Base-by-base conservation (phyloP, 2,888 invertebrate genomes). In the Synergus japonicus region DNA sequence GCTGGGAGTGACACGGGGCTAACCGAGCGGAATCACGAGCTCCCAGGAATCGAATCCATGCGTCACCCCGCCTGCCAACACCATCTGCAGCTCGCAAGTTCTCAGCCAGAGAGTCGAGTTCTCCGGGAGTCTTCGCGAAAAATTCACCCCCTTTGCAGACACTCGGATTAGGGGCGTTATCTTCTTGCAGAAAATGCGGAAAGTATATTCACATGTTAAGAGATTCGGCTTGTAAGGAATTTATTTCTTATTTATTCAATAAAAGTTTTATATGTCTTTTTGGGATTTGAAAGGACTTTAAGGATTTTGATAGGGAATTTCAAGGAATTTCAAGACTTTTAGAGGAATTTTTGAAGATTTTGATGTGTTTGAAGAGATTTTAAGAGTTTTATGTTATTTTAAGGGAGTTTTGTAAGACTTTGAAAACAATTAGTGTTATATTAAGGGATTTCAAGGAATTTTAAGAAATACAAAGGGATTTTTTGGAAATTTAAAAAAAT, bases 11-110 rank as follows among this genome's bases (percentile, higher is more conserved):
- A 92, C 92, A 90, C 90, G 90, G 88, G 89, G 90, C 91, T 92
- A 92, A 92, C 92, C 92, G 91, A 91, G 91, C 91, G 92, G 91
- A 92, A 92, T 92, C 92, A 92, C 91, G 91, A 92, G 91, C 90
- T 91, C 89, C 90, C 90, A 90, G 91, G 89, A 92, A 92, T 92
- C 92, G 92, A 92, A 91, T 91, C 91, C 91, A 92, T 92, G 92
- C 91, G 91, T 92, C 92, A 92, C 91, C 90, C 91, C 82, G 89
- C 87, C 92, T 92, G 92, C 92, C 92, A 92, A 91, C 92, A 91
- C 92, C 92, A 92, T 90, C 91, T 91, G 89, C 89, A 90, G 86
- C 88, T 87, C 86, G 87, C 89, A 87, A 88, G 86, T 88, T 88
- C 85, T 88, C 88, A 85, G 87, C 84, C 87, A 82, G 82, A 77